phyloP scores from a whole-genome alignment of 2,888 invertebrate species.

The Xanthostigma xanthostigma region DNA sequence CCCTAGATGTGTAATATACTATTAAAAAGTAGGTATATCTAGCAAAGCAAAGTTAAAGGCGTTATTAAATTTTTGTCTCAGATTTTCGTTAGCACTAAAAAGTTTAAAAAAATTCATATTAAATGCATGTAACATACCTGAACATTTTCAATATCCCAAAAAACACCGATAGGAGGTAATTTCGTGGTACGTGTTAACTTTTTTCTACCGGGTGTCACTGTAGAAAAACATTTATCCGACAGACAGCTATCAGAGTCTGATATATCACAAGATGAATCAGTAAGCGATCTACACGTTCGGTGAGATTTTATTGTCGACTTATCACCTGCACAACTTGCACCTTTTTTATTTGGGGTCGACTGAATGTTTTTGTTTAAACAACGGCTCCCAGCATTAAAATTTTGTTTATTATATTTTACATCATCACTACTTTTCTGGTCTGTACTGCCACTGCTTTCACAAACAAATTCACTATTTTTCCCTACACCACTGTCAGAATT shows the following conservation, averaged over 20 bases:
- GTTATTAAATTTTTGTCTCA: too few relatives aligned
- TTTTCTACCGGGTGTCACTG: constrained; percentile 8
- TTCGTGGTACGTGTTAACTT: constrained; percentile 17
- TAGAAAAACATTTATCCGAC: constrained; percentile 8
- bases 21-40: too few relatives aligned
- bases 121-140: constrained; percentile 36
- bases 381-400: background rate
- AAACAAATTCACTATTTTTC: background rate
- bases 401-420: background rate
- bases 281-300: background rate
- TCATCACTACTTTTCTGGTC: background rate
- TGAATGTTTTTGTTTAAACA: background rate
- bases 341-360: background rate
- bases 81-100: too few relatives aligned
- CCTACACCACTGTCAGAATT: too few relatives aligned
- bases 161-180: constrained; percentile 64
- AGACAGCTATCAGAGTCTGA: constrained; percentile 8
- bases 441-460: background rate
- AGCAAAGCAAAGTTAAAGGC: too few relatives aligned
- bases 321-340: background rate
- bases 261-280: background rate
- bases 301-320: background rate
- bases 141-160: constrained; percentile 91
- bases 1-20: too few relatives aligned
- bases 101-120: too few relatives aligned